Evolutionary conservation across 2,888 invertebrate species (phyloP), one percentile per base, ranked within the genome.

Genomic region (Drosophila prostipennis): DNA sequence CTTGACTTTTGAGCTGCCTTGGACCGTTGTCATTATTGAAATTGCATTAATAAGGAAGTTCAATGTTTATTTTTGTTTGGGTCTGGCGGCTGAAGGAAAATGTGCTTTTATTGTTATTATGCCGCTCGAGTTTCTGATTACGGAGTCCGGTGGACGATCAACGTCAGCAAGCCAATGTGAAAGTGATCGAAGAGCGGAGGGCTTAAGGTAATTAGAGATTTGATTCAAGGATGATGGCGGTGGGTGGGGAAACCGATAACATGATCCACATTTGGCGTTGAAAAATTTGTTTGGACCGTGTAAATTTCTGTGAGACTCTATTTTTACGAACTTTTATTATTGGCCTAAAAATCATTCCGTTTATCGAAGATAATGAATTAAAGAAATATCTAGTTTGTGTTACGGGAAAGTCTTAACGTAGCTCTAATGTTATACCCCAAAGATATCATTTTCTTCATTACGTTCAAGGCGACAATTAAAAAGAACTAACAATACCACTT

Each of bases 1-100:
- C 63, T 64, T 42, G 65, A 54, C 51, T 64, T 48, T 49, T 32
- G 46, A 8, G 39, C 54, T 59, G 69, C 53, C 63, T 53, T 56
- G 46, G 32, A 56, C 54, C 55, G 57, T 34, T 70, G 56, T 64
- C 54, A 54, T 85, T 85, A 80, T 81, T 76, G 76, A 82, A 79
- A 85, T 80, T 76, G 74, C 74, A 79, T 86, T 85, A 82, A 85
- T 85, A 87, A 85, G 84, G 87, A 85, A 85, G 84, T 82, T 72
- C 72, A 78, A 82, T 76, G 77, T 77, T 85, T 85, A 85, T 87
- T 85, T 82, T 87, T 42, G 79, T 79, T 68, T 72, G 60, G 65
- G 67, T 70, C 75, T 76, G 78, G 64, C 39, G 32, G 37, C 42
- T 13, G 37, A 36, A 29, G 46, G 39, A 40, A 69, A 58, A 49